Evolutionary conservation across 2,797 vertebrate species (phyloP).

Genomic region (Crocodylus rhombifer): DNA sequence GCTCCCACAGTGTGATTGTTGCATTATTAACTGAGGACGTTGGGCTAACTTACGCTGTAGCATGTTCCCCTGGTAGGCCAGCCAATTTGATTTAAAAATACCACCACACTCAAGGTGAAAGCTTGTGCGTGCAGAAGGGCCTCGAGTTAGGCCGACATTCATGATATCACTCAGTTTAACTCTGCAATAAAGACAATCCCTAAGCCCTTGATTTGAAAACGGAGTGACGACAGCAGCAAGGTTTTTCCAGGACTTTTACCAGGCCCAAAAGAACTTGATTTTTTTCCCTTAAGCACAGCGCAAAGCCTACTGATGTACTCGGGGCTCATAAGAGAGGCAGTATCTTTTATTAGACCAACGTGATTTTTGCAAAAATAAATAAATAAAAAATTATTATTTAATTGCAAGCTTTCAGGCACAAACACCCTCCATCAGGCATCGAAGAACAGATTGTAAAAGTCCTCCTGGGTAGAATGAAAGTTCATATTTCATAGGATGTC

Average conservation of each 20-base stretch:
- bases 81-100: background rate
- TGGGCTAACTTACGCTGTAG: background rate
- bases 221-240: background rate
- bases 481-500: no score
- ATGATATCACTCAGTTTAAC: fast-evolving
- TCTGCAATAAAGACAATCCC: fast-evolving
- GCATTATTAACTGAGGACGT: background rate
- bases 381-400: no score
- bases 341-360: no score
- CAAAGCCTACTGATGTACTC: background rate
- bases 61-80: no score
- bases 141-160: background rate
- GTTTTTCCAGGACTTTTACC: background rate
- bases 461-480: no score
- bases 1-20: background rate
- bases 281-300: background rate
- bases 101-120: background rate
- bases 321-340: no score
- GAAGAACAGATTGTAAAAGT: no score
- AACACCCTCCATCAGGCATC: no score
- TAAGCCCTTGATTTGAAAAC: background rate
- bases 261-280: background rate
- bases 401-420: no score
- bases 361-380: no score
- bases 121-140: background rate